These are phyloP conservation scores for Parauchenoglanis punctatus DNA, from an alignment of 2,797 vertebrate genomes.

Conservation along the genomic window DNA sequence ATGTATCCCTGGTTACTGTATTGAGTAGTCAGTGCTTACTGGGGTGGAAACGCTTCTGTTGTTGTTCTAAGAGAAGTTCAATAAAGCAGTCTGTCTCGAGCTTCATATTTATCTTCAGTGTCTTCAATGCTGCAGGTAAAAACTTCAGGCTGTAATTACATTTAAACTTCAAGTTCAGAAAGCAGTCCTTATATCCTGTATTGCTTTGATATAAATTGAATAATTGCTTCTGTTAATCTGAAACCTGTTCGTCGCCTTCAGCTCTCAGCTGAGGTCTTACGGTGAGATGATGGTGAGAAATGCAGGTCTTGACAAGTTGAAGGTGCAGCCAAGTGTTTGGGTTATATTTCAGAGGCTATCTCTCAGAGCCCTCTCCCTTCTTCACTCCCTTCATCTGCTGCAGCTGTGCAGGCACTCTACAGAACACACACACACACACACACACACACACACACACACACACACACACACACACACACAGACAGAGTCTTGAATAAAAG, in stretches of 20 bases:
- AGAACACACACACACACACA: slow-evolving; percentile 22
- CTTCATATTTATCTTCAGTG: not conserved
- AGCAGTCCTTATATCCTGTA: not conserved
- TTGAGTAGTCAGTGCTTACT: not conserved
- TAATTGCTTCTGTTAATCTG: slow-evolving; percentile 14
- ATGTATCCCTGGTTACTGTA: not conserved
- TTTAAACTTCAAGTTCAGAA: slow-evolving; percentile 12
- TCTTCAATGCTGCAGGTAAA: slow-evolving; percentile 1
- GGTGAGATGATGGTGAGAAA: slow-evolving; percentile 15
- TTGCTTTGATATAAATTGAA: slow-evolving; percentile 3
- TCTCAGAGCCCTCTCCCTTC: slow-evolving; percentile 34
- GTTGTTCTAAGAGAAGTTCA: not conserved
- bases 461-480: slow-evolving; percentile 18
- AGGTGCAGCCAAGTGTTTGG: slow-evolving; percentile 55
- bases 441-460: slow-evolving; percentile 5
- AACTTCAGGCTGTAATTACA: slow-evolving; percentile 20
- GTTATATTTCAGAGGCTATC: slow-evolving; percentile 56
- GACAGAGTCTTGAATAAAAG: slow-evolving; percentile 35
- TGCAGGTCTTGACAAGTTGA: slow-evolving; percentile 60
- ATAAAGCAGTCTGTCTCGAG: not conserved
- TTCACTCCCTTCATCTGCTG: slow-evolving; percentile 45
- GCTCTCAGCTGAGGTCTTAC: slow-evolving; percentile 2
- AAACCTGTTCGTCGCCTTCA: not conserved
- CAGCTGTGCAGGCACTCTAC: slow-evolving; percentile 50
- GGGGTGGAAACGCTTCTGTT: not conserved